phyloP scores from a whole-genome alignment of 2,888 invertebrate species.

The Ernsta delagoae region DNA sequence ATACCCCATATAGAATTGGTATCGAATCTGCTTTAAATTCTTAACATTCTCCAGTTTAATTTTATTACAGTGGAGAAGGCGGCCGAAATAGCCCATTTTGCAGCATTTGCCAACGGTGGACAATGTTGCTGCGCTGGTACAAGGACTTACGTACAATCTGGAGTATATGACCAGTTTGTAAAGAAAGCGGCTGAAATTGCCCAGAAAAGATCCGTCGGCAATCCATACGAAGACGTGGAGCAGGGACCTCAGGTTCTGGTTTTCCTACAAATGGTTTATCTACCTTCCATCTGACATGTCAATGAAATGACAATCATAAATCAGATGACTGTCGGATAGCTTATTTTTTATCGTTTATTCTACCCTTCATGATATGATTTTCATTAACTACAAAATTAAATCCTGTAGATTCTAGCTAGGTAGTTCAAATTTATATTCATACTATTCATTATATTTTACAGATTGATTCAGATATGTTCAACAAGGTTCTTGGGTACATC shows the following conservation, averaged over 20 bases:
- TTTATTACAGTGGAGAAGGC: conserved; percentile 69
- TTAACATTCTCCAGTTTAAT: too few relatives aligned
- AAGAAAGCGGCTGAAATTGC: conserved; percentile 89
- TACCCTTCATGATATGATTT: too few relatives aligned
- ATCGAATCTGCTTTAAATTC: not conserved
- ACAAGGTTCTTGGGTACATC: conserved; percentile 90
- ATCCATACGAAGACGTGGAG: conserved; percentile 90
- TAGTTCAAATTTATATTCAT: too few relatives aligned
- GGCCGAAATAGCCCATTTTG: conserved; percentile 72
- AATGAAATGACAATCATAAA: too few relatives aligned
- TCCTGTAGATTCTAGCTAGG: too few relatives aligned
- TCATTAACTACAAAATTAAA: too few relatives aligned
- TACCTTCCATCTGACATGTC: too few relatives aligned
- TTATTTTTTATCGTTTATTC: too few relatives aligned
- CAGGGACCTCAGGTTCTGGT: conserved; percentile 93
- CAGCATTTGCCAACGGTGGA: conserved; percentile 74
- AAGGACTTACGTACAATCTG: conserved; percentile 94
- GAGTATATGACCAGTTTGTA: conserved; percentile 94
- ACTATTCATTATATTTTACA: not conserved
- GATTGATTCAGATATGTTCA: conserved; percentile 80
- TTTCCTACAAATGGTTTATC: too few relatives aligned
- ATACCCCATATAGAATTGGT: too few relatives aligned
- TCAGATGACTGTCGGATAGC: too few relatives aligned
- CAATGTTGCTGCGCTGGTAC: conserved; percentile 90
- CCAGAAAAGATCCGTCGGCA: conserved; percentile 89